A percentile compares a stretch with the other conserved stretches of the same genome.
Evolutionary conservation across 2,888 invertebrate species (phyloP).

Genomic region (Drosophila bunnanda): DNA sequence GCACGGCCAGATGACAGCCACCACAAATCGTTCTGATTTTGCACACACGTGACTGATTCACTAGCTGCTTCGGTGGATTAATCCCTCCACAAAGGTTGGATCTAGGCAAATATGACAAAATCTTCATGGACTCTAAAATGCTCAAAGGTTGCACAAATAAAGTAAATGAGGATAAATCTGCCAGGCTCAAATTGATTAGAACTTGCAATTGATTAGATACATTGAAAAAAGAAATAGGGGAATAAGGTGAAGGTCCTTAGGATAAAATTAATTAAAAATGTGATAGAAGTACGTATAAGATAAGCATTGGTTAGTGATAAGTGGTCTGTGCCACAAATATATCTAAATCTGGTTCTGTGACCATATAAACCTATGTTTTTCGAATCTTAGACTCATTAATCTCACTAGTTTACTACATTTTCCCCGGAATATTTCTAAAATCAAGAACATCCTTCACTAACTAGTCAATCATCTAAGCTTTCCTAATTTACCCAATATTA

Average conservation of each 20-base stretch:
- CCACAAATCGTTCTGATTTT: constrained; percentile 72
- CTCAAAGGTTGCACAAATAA: constrained; percentile 10
- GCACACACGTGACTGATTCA: constrained; percentile 60
- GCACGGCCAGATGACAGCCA: constrained; percentile 31
- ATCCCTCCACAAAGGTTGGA: constrained; percentile 14
- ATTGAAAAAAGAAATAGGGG: neutral
- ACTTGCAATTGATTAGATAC: constrained; percentile 5
- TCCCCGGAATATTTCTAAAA: no score
- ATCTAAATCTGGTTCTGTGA: no score
- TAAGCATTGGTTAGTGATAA: no score
- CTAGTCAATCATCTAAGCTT: neutral
- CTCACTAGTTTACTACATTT: accelerated
- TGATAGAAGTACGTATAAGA: no score
- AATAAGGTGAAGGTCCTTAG: neutral
- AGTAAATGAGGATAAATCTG: constrained; percentile 5
- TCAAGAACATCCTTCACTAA: neutral
- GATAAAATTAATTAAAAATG: neutral
- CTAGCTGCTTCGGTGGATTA: constrained; percentile 17
- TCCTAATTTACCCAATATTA: neutral
- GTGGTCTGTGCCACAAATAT: no score
- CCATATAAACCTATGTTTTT: neutral
- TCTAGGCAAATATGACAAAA: constrained; percentile 13
- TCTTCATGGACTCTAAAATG: constrained; percentile 7
- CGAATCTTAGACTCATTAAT: neutral
- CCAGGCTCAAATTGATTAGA: neutral